phyloP scores from a whole-genome alignment of 1,140 invertebrate genomes.

The Aporrectodea caliginosa region DNA sequence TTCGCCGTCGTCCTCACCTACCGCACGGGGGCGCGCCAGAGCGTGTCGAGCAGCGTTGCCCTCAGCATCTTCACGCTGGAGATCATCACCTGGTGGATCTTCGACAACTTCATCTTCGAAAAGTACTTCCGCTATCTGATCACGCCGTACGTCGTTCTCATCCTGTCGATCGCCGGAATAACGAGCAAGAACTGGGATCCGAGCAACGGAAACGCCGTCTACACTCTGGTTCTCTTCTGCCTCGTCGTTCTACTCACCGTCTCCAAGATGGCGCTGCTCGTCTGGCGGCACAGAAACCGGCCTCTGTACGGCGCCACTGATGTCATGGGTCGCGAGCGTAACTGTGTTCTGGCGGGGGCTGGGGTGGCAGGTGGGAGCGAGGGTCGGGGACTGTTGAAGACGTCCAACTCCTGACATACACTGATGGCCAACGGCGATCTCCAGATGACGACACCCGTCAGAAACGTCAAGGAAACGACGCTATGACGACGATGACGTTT shows the following conservation, averaged over 20 bases:
- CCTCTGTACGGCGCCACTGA: constrained; percentile 15
- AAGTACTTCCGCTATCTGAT: constrained; percentile 25
- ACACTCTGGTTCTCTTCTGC: constrained; percentile 17
- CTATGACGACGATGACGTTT: too few relatives aligned
- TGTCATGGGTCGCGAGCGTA: background rate
- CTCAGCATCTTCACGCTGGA: constrained; percentile 28
- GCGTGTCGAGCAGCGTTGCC: constrained; percentile 24
- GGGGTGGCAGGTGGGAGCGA: background rate
- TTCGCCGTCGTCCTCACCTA: constrained; percentile 40
- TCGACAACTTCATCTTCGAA: constrained; percentile 30
- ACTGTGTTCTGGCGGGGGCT: background rate
- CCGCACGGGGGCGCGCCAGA: constrained; percentile 19
- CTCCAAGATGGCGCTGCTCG: constrained; percentile 15
- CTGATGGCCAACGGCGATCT: background rate
- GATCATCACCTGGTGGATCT: constrained; percentile 30
- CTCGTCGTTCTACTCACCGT: constrained; percentile 18
- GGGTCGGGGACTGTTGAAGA: background rate
- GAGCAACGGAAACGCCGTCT: constrained; percentile 18
- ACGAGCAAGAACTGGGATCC: constrained; percentile 3
- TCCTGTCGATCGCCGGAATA: constrained; percentile 28
- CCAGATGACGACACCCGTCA: background rate
- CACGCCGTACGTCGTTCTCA: constrained; percentile 28
- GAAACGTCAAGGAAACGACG: background rate
- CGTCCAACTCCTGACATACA: background rate
- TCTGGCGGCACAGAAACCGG: constrained; percentile 18